Base-by-base conservation (phyloP, 2,888 invertebrate species). In the Thecophora atra region DNA sequence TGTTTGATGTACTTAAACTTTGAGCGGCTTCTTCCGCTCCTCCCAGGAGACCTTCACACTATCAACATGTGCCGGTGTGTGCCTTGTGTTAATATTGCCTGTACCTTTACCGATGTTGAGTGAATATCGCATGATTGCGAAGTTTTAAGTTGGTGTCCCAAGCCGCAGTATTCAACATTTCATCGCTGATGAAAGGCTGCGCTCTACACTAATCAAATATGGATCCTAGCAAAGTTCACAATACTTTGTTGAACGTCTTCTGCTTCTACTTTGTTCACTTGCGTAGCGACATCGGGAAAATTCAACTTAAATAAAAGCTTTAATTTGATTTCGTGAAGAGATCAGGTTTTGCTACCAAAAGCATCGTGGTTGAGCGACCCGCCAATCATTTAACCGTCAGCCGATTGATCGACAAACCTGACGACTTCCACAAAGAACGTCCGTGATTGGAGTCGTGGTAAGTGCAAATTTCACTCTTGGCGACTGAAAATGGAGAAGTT, bases 1-100 rank as follows among this genome's bases (percentile, higher is more conserved):
- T 76, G 74, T 74, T 75, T 76, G 72, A 47, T 8, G 52, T 42
- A 42, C 64, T 19, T 17, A 30, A 62, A 62, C 51, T 30, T 63
- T 24, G 70, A 37, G 37, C 52, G 62, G 51, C 30, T 47, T 28
- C 44, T 3, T 7, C 21, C 54, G 11, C 1, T 11, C 21, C 15
- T 24, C 58, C 28, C 28, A 17, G 11, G 26, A 58, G 28, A 24
- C 26, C n/a, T n/a, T 21, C 54, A 11, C n/a, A 17, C 51, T 51
- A 51, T 51, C 15, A 28, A 21, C 13, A 52, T 44, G 21, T 63
- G 3, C 19, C 2, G 8, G 47, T 28, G 19, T 5, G 7, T 51
- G 64, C 21, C 1, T 3, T 28, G 42, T 17, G 17, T 13, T 19
- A 28, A 37, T 17, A 24, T 28, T 52, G 19, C n/a, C 19, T 51